phyloP scores from a whole-genome alignment of 2,888 invertebrate genomes.

The Kryphioiulus occultus region DNA sequence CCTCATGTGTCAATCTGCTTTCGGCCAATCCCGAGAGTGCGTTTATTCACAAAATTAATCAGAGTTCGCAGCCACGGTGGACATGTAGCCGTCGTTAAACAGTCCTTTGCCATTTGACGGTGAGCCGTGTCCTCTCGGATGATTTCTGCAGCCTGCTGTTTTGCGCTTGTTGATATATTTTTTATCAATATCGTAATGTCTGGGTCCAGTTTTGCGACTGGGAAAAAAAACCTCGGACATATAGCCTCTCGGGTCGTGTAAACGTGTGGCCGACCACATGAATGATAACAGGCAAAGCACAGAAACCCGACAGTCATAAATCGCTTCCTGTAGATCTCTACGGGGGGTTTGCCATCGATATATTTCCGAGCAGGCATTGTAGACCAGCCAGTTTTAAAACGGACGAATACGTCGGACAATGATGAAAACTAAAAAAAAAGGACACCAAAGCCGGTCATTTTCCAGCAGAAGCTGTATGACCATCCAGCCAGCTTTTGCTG shows the following conservation, averaged over 20 bases:
- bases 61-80: constrained; percentile 28
- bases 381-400: neutral
- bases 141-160: neutral
- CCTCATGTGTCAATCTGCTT: constrained; percentile 31
- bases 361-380: neutral
- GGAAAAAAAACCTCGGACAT: neutral
- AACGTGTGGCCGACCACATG: constrained; percentile 49
- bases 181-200: constrained; percentile 31
- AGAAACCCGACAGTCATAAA: constrained; percentile 40
- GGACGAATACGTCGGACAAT: constrained; percentile 25
- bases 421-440: neutral
- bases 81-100: constrained; percentile 38
- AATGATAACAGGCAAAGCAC: constrained; percentile 37
- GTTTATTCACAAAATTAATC: constrained; percentile 51
- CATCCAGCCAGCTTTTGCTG: neutral
- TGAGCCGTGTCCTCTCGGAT: neutral
- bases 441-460: neutral
- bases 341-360: constrained; percentile 32
- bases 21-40: constrained; percentile 43
- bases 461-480: neutral
- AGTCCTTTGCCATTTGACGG: constrained; percentile 16
- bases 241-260: constrained; percentile 43
- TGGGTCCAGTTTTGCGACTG: constrained; percentile 3
- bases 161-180: neutral
- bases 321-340: constrained; percentile 35